A percentile compares a stretch with the other conserved stretches of the same genome.
Conservation (phyloP, 2,797 vertebrate genomes). For the Scyliorhinus canicula region DNA sequence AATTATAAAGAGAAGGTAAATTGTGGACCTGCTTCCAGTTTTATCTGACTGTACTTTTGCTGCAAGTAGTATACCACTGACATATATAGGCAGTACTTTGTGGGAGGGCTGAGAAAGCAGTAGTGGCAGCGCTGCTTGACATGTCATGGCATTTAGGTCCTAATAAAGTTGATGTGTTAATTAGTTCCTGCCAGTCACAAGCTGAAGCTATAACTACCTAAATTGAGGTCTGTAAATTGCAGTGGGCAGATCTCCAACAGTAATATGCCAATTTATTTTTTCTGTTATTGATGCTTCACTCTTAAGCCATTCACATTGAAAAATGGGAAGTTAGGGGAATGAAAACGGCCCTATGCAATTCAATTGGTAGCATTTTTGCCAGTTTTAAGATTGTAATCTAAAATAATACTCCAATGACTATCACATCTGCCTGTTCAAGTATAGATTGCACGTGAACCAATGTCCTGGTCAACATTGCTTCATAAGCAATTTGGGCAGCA, state of each 20-base stretch:
- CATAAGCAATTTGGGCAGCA: too few relatives aligned
- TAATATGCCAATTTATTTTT: neutral
- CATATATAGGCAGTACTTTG: neutral
- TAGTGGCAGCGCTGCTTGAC: neutral
- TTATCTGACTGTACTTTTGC: neutral
- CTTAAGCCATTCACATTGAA: too few relatives aligned
- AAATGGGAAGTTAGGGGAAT: too few relatives aligned
- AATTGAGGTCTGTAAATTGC: neutral
- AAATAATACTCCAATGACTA: too few relatives aligned
- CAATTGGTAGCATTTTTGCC: too few relatives aligned
- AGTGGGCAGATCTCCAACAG: neutral
- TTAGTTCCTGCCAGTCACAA: neutral
- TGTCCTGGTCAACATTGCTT: too few relatives aligned
- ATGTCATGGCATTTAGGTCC: neutral
- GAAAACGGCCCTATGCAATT: too few relatives aligned
- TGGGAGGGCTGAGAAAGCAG: neutral
- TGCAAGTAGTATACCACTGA: too few relatives aligned
- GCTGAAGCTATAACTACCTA: neutral
- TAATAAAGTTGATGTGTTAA: neutral
- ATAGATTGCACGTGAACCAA: too few relatives aligned
- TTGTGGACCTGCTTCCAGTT: neutral
- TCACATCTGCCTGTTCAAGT: too few relatives aligned
- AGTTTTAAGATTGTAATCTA: too few relatives aligned
- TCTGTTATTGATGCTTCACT: too few relatives aligned
- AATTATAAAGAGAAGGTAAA: neutral